Percentiles rank a stretch among this genome's conserved stretches.
These are phyloP conservation scores for Resseliella maxima DNA, from an alignment of 2,888 invertebrate species.

Conservation along the genomic window DNA sequence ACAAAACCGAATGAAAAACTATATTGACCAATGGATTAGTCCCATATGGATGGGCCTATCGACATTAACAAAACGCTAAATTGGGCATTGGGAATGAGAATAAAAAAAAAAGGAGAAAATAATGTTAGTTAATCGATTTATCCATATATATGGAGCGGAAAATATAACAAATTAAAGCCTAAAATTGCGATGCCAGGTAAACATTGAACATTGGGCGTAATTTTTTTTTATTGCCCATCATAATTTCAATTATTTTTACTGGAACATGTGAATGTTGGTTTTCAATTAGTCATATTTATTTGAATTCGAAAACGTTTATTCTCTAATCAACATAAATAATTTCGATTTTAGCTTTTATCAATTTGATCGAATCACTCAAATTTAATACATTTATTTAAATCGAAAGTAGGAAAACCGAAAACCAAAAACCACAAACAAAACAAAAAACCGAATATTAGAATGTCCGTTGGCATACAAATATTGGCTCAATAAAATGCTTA, in stretches of 20 bases:
- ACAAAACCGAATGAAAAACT: not conserved
- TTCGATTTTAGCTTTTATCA: not conserved
- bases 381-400: constrained; percentile 20
- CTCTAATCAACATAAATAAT: not conserved
- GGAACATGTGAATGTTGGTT: not conserved
- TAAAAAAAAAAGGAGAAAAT: not conserved
- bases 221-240: not conserved
- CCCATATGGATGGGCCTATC: not conserved
- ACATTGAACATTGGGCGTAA: not conserved
- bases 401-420: not conserved
- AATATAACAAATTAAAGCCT: not conserved
- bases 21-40: not conserved
- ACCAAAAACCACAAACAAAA: not conserved
- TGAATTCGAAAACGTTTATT: not conserved
- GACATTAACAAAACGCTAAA: not conserved
- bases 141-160: not conserved
- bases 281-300: constrained; percentile 14
- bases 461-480: not conserved
- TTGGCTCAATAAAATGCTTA: not conserved
- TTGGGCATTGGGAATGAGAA: not conserved
- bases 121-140: not conserved
- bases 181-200: not conserved
- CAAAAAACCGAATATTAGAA: not conserved
- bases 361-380: not conserved
- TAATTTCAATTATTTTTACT: not conserved